Conservation (phyloP, 2,797 vertebrate species). For the Cetoscarus ocellatus region DNA sequence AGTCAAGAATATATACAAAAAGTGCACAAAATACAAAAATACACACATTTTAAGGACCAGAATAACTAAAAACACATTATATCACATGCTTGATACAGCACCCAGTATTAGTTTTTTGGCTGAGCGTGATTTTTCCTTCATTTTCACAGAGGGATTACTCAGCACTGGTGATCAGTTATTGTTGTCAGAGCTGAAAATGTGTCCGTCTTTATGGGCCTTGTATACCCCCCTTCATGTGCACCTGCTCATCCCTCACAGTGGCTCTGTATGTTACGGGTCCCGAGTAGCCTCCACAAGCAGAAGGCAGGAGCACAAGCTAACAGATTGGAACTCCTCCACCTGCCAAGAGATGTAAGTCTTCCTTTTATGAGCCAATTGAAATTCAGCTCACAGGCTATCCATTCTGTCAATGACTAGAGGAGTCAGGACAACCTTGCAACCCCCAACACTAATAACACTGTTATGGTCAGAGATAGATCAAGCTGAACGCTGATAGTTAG, state of each 20-base stretch:
- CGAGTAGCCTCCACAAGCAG: slow-evolving; percentile 63
- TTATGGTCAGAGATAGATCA: slow-evolving; percentile 83
- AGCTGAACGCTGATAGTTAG: slow-evolving; percentile 67
- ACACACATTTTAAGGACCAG: no score
- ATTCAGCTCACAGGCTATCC: slow-evolving; percentile 79
- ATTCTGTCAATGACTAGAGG: slow-evolving; percentile 81
- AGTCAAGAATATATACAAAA: no score
- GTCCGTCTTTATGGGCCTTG: slow-evolving; percentile 29
- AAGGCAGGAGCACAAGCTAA: slow-evolving; percentile 66
- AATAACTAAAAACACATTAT: no score
- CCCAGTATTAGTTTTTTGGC: no score
- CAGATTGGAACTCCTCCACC: slow-evolving; percentile 76
- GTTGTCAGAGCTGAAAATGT: slow-evolving; percentile 32
- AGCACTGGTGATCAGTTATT: neutral
- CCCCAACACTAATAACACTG: slow-evolving; percentile 77
- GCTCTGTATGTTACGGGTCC: slow-evolving; percentile 68
- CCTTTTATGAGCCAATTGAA: slow-evolving; percentile 81
- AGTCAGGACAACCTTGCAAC: slow-evolving; percentile 80
- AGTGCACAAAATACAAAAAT: no score
- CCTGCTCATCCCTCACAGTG: slow-evolving; percentile 74
- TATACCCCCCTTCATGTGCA: slow-evolving; percentile 73
- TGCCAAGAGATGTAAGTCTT: slow-evolving; percentile 80
- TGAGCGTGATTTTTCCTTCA: no score
- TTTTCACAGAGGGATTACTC: no score
- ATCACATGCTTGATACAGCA: no score